Evolutionary conservation across 2,888 invertebrate genomes (phyloP), one percentile per base, ranked within the genome.

Genomic region (Didymodactylos carnosus): DNA sequence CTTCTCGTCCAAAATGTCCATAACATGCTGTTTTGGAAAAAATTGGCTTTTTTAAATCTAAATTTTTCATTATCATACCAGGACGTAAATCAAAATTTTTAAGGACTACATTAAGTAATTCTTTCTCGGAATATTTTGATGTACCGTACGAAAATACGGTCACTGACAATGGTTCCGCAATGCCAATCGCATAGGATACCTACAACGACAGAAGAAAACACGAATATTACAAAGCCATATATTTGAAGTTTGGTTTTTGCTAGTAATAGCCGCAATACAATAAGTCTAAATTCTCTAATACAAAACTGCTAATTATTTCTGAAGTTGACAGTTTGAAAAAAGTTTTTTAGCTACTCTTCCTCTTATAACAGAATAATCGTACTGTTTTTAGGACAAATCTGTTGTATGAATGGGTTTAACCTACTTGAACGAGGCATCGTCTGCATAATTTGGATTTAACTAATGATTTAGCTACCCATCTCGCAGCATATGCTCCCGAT

Each of bases 391-490:
- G n/a, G n/a, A n/a, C n/a, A n/a, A n/a, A n/a, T n/a, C n/a, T n/a
- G n/a, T 25, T 78, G 90, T n/a, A n/a, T n/a, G n/a, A n/a, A n/a
- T n/a, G n/a, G n/a, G n/a, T n/a, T n/a, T n/a, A n/a, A n/a, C n/a
- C n/a, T n/a, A n/a, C 89, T 88, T 94, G 94, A 70, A 98, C 97
- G 80, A 98, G 88, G 84, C 94, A 95, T 79, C 97, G 89, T 80
- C 91, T 88, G 88, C 94, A 94, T 51, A 98, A 88, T 27, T 91
- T 92, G 27, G 92, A 92, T 82, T 90, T 90, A 53, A 98, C 95
- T 75, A 98, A 87, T 16, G 94, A 94, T 86, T 98, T 98, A 80
- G 98, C 97, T 23, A 98, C 95, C 97, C 97, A 98, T 80, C 98
- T 88, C 70, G 95, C 94, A 73, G 97, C 98, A 83, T 98, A 98